These are phyloP conservation scores for Formica aserva DNA, from an alignment of 2,888 invertebrate species.

Conservation along the genomic window DNA sequence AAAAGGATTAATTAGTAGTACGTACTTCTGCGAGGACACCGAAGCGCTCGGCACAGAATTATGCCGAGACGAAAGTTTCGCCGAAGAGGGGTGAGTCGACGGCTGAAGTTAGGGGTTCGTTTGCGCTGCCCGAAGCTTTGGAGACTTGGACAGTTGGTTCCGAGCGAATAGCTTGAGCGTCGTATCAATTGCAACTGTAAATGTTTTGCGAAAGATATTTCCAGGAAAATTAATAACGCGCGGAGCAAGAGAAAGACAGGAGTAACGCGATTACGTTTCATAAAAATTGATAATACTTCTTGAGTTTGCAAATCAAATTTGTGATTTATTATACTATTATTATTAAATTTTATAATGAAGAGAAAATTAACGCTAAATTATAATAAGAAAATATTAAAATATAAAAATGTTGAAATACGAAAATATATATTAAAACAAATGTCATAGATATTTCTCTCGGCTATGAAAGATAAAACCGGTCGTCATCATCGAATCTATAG, in stretches of 20 bases:
- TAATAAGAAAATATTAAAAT: neutral
- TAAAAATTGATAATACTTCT: slow-evolving; percentile 4
- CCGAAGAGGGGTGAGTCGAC: slow-evolving; percentile 66
- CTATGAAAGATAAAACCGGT: slow-evolving; percentile 1
- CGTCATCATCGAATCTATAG: slow-evolving; percentile 2
- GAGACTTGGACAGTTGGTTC: slow-evolving; percentile 67
- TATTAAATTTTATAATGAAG: neutral
- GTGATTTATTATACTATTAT: neutral
- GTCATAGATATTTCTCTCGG: neutral
- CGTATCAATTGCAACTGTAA: slow-evolving; percentile 51
- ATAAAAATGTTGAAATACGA: neutral
- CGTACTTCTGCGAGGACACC: slow-evolving; percentile 75
- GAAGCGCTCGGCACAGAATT: slow-evolving; percentile 73
- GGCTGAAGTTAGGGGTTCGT: slow-evolving; percentile 60
- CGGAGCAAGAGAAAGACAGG: neutral
- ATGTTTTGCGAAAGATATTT: slow-evolving; percentile 43
- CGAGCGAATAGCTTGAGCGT: slow-evolving; percentile 22
- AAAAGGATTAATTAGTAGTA: slow-evolving; percentile 84
- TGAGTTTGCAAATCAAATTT: neutral
- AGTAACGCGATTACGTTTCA: neutral
- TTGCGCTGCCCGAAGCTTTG: slow-evolving; percentile 60
- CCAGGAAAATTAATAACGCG: slow-evolving; percentile 40
- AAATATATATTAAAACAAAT: neutral
- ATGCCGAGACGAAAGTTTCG: slow-evolving; percentile 76
- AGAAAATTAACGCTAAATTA: neutral